Base-by-base conservation (phyloP, 2,797 vertebrate species). In the Darevskia mixta region DNA sequence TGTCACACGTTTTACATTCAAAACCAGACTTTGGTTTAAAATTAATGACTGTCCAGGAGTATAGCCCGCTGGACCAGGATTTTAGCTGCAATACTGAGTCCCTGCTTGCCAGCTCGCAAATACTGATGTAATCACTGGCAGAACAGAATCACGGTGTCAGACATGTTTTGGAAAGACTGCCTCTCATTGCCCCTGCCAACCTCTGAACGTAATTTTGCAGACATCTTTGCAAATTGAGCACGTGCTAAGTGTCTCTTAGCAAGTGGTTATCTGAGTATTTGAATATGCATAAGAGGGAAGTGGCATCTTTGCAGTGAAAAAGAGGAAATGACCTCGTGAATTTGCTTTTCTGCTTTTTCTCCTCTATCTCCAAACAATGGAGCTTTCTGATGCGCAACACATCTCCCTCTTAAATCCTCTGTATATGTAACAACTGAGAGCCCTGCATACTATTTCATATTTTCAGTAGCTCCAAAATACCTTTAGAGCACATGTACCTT, bases 401-500 rank as follows among this genome's bases (percentile, higher is more conserved):
- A 41, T 43, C 58, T 88, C 82, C 66, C 32, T 58, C 72, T 64
- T 64, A 88, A 79, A 79, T 38, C 23, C 55, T 71, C 25, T 83
- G 64, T 61, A n/a, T n/a, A 58, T 8, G 6, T 80, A 87, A 43
- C 27, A 20, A 45, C 85, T 90, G 83, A 84, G 73, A 86, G 41
- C 41, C 69, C 85, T 82, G 83, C 80, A 72, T 32, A 73, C 32
- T 76, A 75, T 43, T 8, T 72, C 89, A 79, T 55, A 72, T 77
- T 86, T 75, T 78, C 29, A 71, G 49, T 78, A 84, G 82, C 82
- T 92, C 64, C 79, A 90, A 86, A 82, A 77, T 77, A 88, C 72
- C 80, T 89, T 76, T 38, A 72, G 29, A 69, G 43, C 73, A 73
- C 88, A 82, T 61, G 83, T 32, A 58, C 17, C 45, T 1, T 83